Percentiles rank a stretch among this genome's conserved stretches.
Evolutionary conservation across 2,888 invertebrate genomes (phyloP).

Genomic region (Leuctra nigra): DNA sequence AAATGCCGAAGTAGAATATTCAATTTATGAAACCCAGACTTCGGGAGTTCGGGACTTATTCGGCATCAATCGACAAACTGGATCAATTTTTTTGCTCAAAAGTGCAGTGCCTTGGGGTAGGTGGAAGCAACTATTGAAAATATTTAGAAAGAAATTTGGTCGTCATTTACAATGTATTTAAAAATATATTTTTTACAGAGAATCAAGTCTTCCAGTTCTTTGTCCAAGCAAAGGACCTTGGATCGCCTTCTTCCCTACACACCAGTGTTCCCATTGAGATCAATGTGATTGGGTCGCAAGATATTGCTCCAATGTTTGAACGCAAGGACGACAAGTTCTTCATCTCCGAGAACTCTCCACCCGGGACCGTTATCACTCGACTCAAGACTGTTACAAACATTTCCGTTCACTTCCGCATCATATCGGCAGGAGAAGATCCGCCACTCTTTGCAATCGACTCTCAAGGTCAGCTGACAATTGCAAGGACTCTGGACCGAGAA

Average conservation of each 20-base stretch:
- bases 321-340: conserved; percentile 70
- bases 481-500: conserved; percentile 72
- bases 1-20: conserved; percentile 65
- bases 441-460: conserved; percentile 65
- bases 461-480: conserved; percentile 65
- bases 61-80: conserved; percentile 65
- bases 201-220: conserved; percentile 81
- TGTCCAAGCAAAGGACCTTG: conserved; percentile 79
- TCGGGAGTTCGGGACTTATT: conserved; percentile 61
- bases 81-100: conserved; percentile 61
- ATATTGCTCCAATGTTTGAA: conserved; percentile 66
- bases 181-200: no score
- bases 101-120: conserved; percentile 50
- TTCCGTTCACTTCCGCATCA: conserved; percentile 52
- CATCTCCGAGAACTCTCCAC: conserved; percentile 67
- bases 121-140: not conserved
- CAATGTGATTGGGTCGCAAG: conserved; percentile 63
- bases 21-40: conserved; percentile 63
- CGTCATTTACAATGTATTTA: no score
- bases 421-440: conserved; percentile 51
- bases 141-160: not conserved
- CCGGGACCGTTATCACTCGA: conserved; percentile 59
- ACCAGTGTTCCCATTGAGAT: conserved; percentile 77
- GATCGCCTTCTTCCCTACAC: conserved; percentile 61
- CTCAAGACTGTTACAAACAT: conserved; percentile 57